These are phyloP conservation scores for Agrypnia vestita DNA, from an alignment of 1,140 invertebrate genomes.

Conservation along the genomic window DNA sequence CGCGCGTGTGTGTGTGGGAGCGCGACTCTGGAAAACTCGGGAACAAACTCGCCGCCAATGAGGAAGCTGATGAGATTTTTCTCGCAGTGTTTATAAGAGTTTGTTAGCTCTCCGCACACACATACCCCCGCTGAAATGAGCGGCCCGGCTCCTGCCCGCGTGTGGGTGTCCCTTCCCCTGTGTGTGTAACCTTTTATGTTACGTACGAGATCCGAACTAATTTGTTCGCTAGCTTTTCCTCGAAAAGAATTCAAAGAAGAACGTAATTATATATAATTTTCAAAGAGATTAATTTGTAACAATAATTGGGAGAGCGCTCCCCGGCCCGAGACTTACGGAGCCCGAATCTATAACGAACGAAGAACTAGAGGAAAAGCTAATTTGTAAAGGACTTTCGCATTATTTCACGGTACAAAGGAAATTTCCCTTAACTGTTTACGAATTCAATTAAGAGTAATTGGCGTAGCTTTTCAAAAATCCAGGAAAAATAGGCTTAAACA, in stretches of 20 bases:
- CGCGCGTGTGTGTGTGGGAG: constrained; percentile 6
- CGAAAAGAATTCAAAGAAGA: constrained; percentile 49
- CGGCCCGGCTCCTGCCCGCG: background rate
- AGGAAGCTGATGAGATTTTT: constrained; percentile 62
- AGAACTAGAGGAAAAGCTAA: constrained; percentile 31
- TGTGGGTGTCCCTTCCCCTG: constrained; percentile 29
- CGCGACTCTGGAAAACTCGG: constrained; percentile 13
- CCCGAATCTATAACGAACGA: constrained; percentile 23
- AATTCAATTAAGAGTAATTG: constrained; percentile 48
- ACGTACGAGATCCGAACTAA: constrained; percentile 45
- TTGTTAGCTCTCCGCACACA: constrained; percentile 54
- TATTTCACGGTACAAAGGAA: constrained; percentile 45
- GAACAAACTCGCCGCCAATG: constrained; percentile 55
- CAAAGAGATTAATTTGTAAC: constrained; percentile 55
- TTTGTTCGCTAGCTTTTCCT: constrained; percentile 45
- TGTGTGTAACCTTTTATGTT: constrained; percentile 45
- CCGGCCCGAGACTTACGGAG: constrained; percentile 20
- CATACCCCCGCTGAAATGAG: constrained; percentile 35
- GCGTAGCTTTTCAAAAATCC: constrained; percentile 34
- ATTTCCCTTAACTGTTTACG: constrained; percentile 33
- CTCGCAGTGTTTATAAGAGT: constrained; percentile 61
- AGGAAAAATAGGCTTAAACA: constrained; percentile 35
- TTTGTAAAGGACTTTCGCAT: constrained; percentile 43
- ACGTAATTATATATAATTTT: constrained; percentile 52
- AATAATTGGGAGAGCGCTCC: constrained; percentile 50